Evolutionary conservation across 2,797 vertebrate species (phyloP).

Genomic region (Gobionotothen gibberifrons): DNA sequence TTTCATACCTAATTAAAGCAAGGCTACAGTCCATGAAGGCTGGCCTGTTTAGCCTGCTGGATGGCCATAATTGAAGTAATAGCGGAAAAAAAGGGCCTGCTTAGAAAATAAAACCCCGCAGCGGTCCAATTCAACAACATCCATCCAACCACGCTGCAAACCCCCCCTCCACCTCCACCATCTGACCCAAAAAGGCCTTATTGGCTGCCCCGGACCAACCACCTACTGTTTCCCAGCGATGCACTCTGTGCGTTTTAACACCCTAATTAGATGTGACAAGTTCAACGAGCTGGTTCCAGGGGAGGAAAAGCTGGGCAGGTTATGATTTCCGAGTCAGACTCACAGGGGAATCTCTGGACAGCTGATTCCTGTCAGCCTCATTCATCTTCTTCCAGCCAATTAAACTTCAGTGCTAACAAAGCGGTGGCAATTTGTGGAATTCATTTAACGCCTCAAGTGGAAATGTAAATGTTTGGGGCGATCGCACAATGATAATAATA

Average conservation of each 20-base stretch:
- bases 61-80: slow-evolving; percentile 80
- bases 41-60: slow-evolving; percentile 75
- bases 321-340: slow-evolving; percentile 92
- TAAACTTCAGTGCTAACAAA: slow-evolving; percentile 77
- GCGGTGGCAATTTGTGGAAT: slow-evolving; percentile 56
- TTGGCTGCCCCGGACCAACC: slow-evolving; percentile 79
- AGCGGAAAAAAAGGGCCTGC: slow-evolving; percentile 67
- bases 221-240: slow-evolving; percentile 82
- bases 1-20: slow-evolving; percentile 86
- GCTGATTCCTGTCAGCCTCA: slow-evolving; percentile 82
- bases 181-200: slow-evolving; percentile 79
- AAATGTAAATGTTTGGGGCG: slow-evolving; percentile 49
- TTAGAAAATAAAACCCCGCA: slow-evolving; percentile 75
- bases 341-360: slow-evolving; percentile 80
- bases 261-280: slow-evolving; percentile 97
- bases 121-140: slow-evolving; percentile 76
- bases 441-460: slow-evolving; percentile 57
- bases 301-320: slow-evolving; percentile 90
- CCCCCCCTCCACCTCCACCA: slow-evolving; percentile 42
- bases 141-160: slow-evolving; percentile 54
- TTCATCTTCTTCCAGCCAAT: slow-evolving; percentile 82
- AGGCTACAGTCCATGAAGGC: slow-evolving; percentile 72
- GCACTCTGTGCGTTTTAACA: slow-evolving; percentile 86
- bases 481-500: slow-evolving; percentile 16
- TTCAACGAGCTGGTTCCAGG: slow-evolving; percentile 90